These are phyloP conservation scores for Petroica traversi DNA, from an alignment of 2,113 vertebrate genomes.

Conservation along the genomic window DNA sequence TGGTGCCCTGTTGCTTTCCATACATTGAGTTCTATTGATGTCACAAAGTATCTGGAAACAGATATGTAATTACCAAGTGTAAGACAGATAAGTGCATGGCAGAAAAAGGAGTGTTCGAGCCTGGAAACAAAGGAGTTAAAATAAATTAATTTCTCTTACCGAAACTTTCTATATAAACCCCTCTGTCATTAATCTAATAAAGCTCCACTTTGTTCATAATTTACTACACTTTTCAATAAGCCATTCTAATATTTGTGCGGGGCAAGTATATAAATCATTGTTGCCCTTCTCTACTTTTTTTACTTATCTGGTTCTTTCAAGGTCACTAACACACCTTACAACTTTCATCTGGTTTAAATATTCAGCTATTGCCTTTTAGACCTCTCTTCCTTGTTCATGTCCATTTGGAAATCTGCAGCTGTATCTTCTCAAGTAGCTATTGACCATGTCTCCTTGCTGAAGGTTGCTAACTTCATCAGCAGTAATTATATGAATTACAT, in stretches of 20 bases:
- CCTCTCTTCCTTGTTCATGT: conserved; percentile 13
- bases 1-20: neutral
- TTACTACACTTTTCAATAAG: conserved; percentile 35
- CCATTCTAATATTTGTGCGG: conserved; percentile 27
- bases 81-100: neutral
- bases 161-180: neutral
- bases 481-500: conserved; percentile 18
- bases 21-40: neutral
- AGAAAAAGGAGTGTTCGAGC: neutral
- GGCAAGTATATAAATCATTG: conserved; percentile 40
- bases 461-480: conserved; percentile 56
- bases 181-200: conserved; percentile 23
- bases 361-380: conserved; percentile 31
- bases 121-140: neutral
- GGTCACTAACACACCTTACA: conserved; percentile 41
- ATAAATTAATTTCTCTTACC: neutral
- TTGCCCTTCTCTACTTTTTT: conserved; percentile 8
- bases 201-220: conserved; percentile 40
- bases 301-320: conserved; percentile 30
- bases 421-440: conserved; percentile 14
- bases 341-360: conserved; percentile 65
- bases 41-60: neutral
- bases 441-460: conserved; percentile 60
- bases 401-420: conserved; percentile 38
- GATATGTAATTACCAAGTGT: neutral